Evolutionary conservation across 2,888 invertebrate species (phyloP).

Genomic region (Halocaridina rubra): DNA sequence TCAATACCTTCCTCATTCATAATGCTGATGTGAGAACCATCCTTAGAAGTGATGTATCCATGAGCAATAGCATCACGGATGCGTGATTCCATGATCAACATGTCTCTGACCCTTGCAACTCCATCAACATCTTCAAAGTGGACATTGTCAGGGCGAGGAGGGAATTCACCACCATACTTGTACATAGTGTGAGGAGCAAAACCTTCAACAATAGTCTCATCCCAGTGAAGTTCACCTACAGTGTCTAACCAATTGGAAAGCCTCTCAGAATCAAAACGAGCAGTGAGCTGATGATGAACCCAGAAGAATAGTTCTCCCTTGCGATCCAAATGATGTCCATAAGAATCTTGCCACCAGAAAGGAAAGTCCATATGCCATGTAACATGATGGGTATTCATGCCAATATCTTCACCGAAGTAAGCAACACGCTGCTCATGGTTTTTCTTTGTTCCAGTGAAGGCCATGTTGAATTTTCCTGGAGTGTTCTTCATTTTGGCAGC

Average conservation of each 20-base stretch:
- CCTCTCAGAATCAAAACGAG: conserved; percentile 73
- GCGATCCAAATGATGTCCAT: conserved; percentile 65
- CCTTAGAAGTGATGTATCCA: conserved; percentile 69
- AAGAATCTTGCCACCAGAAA: conserved; percentile 73
- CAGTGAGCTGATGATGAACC: conserved; percentile 65
- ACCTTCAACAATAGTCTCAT: conserved; percentile 67
- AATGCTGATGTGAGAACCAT: conserved; percentile 58
- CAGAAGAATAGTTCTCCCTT: conserved; percentile 67
- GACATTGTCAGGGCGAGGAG: conserved; percentile 65
- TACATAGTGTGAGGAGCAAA: conserved; percentile 75
- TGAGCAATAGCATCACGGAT: conserved; percentile 74
- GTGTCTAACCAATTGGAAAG: conserved; percentile 65
- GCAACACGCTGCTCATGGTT: conserved; percentile 74
- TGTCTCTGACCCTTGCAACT: conserved; percentile 64
- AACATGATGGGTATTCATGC: conserved; percentile 76
- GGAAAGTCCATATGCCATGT: conserved; percentile 75
- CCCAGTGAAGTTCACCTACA: conserved; percentile 65
- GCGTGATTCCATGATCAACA: conserved; percentile 71
- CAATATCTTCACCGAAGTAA: conserved; percentile 80
- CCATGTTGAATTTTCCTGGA: conserved; percentile 65
- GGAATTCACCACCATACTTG: conserved; percentile 74
- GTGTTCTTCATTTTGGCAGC: conserved; percentile 65
- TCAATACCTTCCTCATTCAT: conserved; percentile 64
- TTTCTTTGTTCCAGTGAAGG: conserved; percentile 67
- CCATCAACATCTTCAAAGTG: conserved; percentile 65